These are phyloP conservation scores for Carabus problematicus DNA, from an alignment of 2,888 invertebrate species.

Conservation along the genomic window DNA sequence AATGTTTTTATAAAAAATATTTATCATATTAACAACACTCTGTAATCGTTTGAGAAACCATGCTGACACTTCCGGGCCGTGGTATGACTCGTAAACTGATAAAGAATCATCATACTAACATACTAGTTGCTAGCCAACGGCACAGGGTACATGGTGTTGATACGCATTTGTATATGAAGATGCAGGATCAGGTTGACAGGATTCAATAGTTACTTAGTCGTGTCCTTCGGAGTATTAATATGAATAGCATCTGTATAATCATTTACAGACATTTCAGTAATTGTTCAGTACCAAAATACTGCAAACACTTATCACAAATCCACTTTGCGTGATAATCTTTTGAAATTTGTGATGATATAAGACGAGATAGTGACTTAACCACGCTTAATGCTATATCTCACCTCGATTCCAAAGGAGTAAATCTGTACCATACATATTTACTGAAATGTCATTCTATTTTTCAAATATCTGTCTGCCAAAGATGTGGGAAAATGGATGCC, in stretches of 20 bases:
- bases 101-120: slow-evolving; percentile 29
- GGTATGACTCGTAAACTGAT: slow-evolving; percentile 24
- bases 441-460: slow-evolving; percentile 41
- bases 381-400: slow-evolving; percentile 8
- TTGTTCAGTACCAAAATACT: slow-evolving; percentile 22
- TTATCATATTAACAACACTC: not conserved
- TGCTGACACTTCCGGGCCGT: slow-evolving; percentile 19
- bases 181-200: slow-evolving; percentile 11
- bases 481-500: slow-evolving; percentile 43
- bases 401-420: slow-evolving; percentile 3
- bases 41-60: slow-evolving; percentile 20
- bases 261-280: slow-evolving; percentile 15
- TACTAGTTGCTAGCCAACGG: slow-evolving; percentile 41
- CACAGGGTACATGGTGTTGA: slow-evolving; percentile 44
- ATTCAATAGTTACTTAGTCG: slow-evolving; percentile 3
- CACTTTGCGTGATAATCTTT: slow-evolving; percentile 6
- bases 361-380: slow-evolving; percentile 14
- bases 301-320: slow-evolving; percentile 27
- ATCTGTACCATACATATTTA: slow-evolving; percentile 28
- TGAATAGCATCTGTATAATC: slow-evolving; percentile 16
- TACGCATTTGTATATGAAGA: slow-evolving; percentile 9
- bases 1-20: slow-evolving; percentile 18
- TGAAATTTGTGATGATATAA: not conserved
- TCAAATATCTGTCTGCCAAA: slow-evolving; percentile 43
- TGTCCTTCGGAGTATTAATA: slow-evolving; percentile 8